Base-by-base conservation (phyloP, 1,140 invertebrate genomes). In the Venturia canescens region DNA sequence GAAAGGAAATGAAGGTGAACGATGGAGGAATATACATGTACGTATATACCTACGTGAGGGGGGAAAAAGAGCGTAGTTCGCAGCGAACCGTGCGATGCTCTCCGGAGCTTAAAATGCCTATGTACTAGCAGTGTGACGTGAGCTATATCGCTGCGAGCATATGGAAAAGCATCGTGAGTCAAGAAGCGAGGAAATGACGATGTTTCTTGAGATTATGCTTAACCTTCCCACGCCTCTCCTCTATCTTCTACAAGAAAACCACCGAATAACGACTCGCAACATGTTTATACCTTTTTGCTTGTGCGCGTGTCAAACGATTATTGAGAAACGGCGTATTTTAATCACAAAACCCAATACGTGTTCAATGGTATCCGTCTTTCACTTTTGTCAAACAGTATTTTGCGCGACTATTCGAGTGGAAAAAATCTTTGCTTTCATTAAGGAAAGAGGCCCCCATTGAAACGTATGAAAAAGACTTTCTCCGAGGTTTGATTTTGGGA, bases 1-100 rank as follows among this genome's bases (percentile, higher is more conserved):
- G 66, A 74, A 74, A 50, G 71, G 71, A 74, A 74, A 74, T 50
- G 44, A 74, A 74, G 71, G 44, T 74, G 44, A 74, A 50, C 13
- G 66, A 74, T 21, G 27, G 44, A 50, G n/a, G 21, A 31, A 70
- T 23, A 26, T 21, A 66, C 0, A 60, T 9, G 53, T 15, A 4
- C 21, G 7, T 26, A 23, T 27, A 29, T 21, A 3, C 23, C 13
- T 63, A 23, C 9, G 23, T 9, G 13, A 27, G 60, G 9, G 18
- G 38, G 26, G 38, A 16, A 53, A 15, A 74, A 50, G 48, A 53
- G 26, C 16, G 29, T 53, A 18, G n/a, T 50, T 9, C 9, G 18
- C n/a, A 53, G 31, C 13, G 31, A 44, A 44, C 38, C 38, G 31
- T 48, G 48, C 26, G 75, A 77, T 44, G 75, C 21, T 63, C 21